phyloP scores from a whole-genome alignment of 2,113 vertebrate genomes.

The Mustela nigripes region DNA sequence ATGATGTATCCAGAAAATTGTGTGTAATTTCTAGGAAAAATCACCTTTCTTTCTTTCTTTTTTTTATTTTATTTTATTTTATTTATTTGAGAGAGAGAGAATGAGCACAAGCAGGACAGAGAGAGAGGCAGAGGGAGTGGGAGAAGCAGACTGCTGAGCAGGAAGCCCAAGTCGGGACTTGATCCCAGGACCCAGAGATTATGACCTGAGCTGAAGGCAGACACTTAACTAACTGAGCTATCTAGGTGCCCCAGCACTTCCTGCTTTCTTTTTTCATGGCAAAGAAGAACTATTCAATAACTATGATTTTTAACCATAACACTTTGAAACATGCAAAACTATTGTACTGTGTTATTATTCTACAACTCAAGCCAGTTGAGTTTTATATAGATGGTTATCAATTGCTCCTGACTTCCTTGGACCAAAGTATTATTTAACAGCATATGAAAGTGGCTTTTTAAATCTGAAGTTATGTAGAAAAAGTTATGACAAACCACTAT shows the following conservation, averaged over 20 bases:
- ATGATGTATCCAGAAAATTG: background rate
- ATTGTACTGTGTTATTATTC: background rate
- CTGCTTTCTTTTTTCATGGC: slow-evolving; percentile 26
- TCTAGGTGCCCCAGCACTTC: background rate
- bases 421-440: background rate
- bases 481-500: background rate
- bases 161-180: too few relatives aligned
- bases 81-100: too few relatives aligned
- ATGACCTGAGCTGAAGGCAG: too few relatives aligned
- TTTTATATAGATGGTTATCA: background rate
- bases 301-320: slow-evolving; percentile 1
- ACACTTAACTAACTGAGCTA: too few relatives aligned
- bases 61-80: too few relatives aligned
- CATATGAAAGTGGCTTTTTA: slow-evolving; percentile 31
- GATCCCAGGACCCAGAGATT: too few relatives aligned
- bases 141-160: too few relatives aligned
- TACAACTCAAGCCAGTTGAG: background rate
- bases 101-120: too few relatives aligned
- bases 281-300: background rate
- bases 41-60: too few relatives aligned
- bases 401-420: background rate
- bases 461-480: background rate
- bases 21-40: background rate
- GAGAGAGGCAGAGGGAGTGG: too few relatives aligned
- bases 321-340: background rate